Evolutionary conservation across 2,797 vertebrate genomes (phyloP).

Genomic region (Taeniopygia guttata): DNA sequence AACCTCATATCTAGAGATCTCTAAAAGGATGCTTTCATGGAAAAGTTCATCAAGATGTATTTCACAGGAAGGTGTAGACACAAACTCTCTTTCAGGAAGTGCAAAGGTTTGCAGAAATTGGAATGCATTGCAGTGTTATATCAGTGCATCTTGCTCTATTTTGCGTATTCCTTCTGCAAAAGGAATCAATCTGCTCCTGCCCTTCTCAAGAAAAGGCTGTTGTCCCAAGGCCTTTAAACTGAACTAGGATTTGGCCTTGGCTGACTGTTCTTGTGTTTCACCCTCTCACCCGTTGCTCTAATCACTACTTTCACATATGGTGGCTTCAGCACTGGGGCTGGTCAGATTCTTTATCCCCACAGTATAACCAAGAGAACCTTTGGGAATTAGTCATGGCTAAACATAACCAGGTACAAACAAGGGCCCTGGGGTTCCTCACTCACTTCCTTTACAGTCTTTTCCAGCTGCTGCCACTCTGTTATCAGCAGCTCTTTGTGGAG

Average conservation of each 20-base stretch:
- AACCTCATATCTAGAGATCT: neutral
- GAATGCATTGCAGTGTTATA: neutral
- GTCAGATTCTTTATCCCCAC: neutral
- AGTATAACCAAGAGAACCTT: neutral
- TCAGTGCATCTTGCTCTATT: neutral
- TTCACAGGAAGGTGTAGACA: neutral
- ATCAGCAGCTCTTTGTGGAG: neutral
- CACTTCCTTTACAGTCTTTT: neutral
- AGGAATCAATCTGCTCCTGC: neutral
- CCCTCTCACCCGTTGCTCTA: neutral
- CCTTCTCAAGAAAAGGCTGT: neutral
- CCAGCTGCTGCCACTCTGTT: neutral
- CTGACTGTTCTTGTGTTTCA: neutral
- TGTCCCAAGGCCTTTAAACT: neutral
- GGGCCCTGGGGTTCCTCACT: neutral
- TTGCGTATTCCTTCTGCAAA: neutral
- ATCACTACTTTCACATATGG: neutral
- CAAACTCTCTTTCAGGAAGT: neutral
- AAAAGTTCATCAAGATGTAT: neutral
- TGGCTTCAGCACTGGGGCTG: neutral
- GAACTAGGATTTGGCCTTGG: neutral
- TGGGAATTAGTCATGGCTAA: neutral
- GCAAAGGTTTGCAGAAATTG: neutral
- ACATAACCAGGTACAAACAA: neutral
- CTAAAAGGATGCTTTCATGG: neutral